phyloP scores from a whole-genome alignment of 2,113 vertebrate species.

The Vicugna pacos region DNA sequence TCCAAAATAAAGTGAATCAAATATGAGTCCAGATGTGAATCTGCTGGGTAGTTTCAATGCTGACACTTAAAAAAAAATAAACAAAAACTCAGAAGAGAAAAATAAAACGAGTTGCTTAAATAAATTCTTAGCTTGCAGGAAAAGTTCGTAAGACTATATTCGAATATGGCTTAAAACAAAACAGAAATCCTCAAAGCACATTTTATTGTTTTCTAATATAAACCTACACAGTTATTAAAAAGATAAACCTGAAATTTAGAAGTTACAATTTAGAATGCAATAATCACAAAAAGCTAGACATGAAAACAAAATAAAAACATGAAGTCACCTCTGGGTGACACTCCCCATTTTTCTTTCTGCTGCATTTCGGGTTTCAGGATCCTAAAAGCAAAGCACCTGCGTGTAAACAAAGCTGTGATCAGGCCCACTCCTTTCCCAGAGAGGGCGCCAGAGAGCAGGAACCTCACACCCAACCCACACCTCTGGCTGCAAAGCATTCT shows the following conservation, averaged over 20 bases:
- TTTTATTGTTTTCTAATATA: not conserved
- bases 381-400: conserved; percentile 32
- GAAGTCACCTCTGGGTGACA: conserved; percentile 47
- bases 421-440: not conserved
- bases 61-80: not conserved
- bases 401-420: not conserved
- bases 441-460: not conserved
- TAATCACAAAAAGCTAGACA: not conserved
- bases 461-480: not conserved
- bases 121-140: not conserved
- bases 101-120: not conserved
- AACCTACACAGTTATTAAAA: not conserved
- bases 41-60: not conserved
- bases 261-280: not conserved
- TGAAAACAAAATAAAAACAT: conserved; percentile 32
- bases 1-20: not conserved
- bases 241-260: conserved; percentile 42
- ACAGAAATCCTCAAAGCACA: not conserved
- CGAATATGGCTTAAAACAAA: not conserved
- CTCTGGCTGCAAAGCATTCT: not conserved
- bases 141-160: not conserved
- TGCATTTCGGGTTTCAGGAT: not conserved
- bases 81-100: conserved; percentile 24
- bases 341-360: not conserved
- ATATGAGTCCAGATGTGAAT: not conserved